These are phyloP conservation scores for Cyrtonyx montezumae DNA, from an alignment of 2,113 vertebrate genomes.

Conservation along the genomic window DNA sequence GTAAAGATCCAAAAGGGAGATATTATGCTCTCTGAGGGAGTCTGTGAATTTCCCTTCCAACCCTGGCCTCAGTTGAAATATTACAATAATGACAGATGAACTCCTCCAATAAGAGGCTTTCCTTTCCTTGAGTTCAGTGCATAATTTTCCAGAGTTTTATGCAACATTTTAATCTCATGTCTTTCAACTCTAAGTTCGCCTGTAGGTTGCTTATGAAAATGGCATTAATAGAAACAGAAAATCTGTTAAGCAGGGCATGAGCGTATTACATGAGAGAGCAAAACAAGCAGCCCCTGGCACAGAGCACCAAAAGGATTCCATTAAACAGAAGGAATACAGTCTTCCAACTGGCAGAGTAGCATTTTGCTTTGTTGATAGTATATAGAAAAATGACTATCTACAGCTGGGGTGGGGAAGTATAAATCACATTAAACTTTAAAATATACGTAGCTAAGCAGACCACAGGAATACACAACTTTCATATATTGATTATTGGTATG, in stretches of 20 bases:
- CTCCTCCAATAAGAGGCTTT: slow-evolving; percentile 67
- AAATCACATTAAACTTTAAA: slow-evolving; percentile 47
- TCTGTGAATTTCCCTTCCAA: slow-evolving; percentile 39
- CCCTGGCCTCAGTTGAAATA: slow-evolving; percentile 28
- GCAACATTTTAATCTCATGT: slow-evolving; percentile 59
- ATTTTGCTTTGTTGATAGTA: slow-evolving; percentile 56
- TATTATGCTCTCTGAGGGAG: neutral
- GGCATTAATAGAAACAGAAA: slow-evolving; percentile 54
- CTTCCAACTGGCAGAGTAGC: slow-evolving; percentile 47
- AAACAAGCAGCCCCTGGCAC: slow-evolving; percentile 51
- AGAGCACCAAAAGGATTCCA: slow-evolving; percentile 53
- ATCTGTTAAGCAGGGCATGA: slow-evolving; percentile 52
- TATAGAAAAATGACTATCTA: slow-evolving; percentile 55
- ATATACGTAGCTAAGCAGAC: slow-evolving; percentile 25
- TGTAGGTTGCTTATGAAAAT: slow-evolving; percentile 63
- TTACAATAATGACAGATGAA: slow-evolving; percentile 67
- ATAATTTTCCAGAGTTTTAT: slow-evolving; percentile 54
- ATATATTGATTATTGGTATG: neutral
- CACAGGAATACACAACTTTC: neutral
- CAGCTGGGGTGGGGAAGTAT: slow-evolving; percentile 45
- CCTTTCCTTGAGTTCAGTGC: slow-evolving; percentile 55
- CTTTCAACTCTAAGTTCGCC: slow-evolving; percentile 47
- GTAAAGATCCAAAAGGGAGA: slow-evolving; percentile 39
- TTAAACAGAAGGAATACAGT: slow-evolving; percentile 67
- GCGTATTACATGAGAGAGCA: slow-evolving; percentile 8